A percentile compares a stretch with the other conserved stretches of the same genome.
Evolutionary conservation across 2,888 invertebrate species (phyloP).

Genomic region (Neoaliturus tenellus): DNA sequence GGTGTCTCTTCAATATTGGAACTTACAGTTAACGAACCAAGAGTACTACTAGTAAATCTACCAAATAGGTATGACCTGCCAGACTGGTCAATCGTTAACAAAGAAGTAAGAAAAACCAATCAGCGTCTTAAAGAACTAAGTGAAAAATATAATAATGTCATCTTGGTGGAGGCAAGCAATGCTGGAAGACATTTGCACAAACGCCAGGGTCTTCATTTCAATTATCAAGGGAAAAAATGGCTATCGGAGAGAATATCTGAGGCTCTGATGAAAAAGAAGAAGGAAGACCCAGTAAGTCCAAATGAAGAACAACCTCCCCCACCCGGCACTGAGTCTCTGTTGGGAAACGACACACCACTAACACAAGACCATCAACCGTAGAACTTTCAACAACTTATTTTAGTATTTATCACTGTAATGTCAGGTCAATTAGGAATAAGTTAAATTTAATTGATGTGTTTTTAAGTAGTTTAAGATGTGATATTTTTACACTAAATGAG

Average conservation of each 20-base stretch:
- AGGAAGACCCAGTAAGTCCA: too few species aligned
- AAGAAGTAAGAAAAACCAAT: neutral
- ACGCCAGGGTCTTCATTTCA: neutral
- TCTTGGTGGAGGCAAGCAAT: neutral
- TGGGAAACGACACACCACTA: constrained; percentile 9
- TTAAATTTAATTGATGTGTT: constrained; percentile 23
- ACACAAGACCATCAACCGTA: neutral
- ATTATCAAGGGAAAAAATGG: neutral
- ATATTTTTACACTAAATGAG: constrained; percentile 15
- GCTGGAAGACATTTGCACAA: neutral
- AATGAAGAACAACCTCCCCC: constrained; percentile 2
- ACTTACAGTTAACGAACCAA: neutral
- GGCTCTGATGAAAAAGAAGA: too few species aligned
- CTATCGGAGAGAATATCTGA: too few species aligned
- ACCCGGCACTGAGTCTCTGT: neutral
- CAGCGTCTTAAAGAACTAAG: neutral
- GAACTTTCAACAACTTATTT: neutral
- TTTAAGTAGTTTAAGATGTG: neutral
- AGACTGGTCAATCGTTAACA: constrained; percentile 15
- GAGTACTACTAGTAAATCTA: neutral
- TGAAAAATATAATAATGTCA: neutral
- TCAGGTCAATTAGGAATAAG: neutral
- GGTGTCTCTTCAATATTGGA: neutral
- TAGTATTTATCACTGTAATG: constrained; percentile 21
- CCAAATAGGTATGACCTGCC: constrained; percentile 13